These are phyloP conservation scores for Zoroaster sp. DNA, from an alignment of 53 echinoderm and acorn worm species.

Conservation along the genomic window DNA sequence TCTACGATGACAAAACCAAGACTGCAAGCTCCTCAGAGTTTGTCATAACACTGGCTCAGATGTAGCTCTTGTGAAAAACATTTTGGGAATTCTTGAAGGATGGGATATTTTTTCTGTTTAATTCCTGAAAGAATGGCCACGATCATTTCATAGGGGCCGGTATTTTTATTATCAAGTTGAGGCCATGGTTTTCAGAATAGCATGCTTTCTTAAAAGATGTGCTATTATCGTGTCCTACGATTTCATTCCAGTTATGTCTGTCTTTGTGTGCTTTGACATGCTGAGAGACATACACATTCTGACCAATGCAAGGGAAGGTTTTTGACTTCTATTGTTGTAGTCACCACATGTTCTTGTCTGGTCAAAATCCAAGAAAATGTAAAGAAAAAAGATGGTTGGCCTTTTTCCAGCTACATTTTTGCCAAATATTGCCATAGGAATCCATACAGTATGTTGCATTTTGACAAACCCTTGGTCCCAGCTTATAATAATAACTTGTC, in stretches of 20 bases:
- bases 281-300: too few relatives aligned
- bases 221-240: too few relatives aligned
- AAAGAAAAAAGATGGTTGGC: not conserved
- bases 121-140: not conserved
- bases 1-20: not conserved
- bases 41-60: constrained; percentile 20
- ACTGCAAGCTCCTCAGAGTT: constrained; percentile 22
- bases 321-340: too few relatives aligned
- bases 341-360: too few relatives aligned
- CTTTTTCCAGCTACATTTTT: not conserved
- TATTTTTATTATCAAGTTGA: not conserved
- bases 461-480: not conserved
- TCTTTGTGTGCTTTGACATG: too few relatives aligned
- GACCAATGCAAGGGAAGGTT: too few relatives aligned
- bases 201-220: too few relatives aligned
- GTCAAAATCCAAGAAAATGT: not conserved
- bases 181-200: not conserved
- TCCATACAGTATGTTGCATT: not conserved
- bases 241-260: too few relatives aligned
- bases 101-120: not conserved
- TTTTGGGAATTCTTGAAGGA: not conserved
- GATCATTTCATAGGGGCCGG: not conserved
- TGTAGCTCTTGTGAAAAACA: not conserved
- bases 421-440: constrained; percentile 31
- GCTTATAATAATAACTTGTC: not conserved